Conservation (phyloP, 2,113 vertebrate genomes). For the Paracanthobrama guichenoti region DNA sequence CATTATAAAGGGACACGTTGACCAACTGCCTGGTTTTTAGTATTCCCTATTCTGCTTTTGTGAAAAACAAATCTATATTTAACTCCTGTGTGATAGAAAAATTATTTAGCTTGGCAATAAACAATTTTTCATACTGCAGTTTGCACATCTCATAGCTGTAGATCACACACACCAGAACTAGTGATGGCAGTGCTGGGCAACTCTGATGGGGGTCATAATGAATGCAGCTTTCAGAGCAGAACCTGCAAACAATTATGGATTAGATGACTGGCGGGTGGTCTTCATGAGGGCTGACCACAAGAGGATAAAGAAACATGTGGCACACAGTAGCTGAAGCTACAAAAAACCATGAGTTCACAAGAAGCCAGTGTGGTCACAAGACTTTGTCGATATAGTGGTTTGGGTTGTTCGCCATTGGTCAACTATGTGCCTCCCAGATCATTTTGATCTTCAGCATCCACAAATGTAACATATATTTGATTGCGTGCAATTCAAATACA, state of each 20-base stretch:
- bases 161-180: neutral
- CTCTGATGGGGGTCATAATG: conserved; percentile 44
- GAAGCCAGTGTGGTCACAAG: conserved; percentile 41
- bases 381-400: conserved; percentile 12
- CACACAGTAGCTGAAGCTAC: conserved; percentile 41
- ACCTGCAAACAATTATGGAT: conserved; percentile 61
- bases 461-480: neutral
- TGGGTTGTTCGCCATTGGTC: neutral
- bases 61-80: neutral
- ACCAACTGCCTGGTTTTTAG: conserved; percentile 8
- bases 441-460: conserved; percentile 11
- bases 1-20: conserved; percentile 43
- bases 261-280: conserved; percentile 53
- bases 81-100: neutral
- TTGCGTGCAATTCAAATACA: neutral
- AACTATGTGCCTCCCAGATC: neutral
- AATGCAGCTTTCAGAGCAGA: conserved; percentile 49
- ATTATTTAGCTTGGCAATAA: neutral
- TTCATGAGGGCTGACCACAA: conserved; percentile 40
- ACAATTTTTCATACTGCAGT: neutral
- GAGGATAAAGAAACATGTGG: conserved; percentile 44
- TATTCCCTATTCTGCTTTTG: conserved; percentile 17
- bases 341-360: conserved; percentile 16
- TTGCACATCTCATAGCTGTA: conserved; percentile 15
- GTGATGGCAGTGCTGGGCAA: conserved; percentile 24